Evolutionary conservation across 1,140 invertebrate genomes (phyloP), one percentile per base, ranked within the genome.

Genomic region (Dolichoris vasculosae): DNA sequence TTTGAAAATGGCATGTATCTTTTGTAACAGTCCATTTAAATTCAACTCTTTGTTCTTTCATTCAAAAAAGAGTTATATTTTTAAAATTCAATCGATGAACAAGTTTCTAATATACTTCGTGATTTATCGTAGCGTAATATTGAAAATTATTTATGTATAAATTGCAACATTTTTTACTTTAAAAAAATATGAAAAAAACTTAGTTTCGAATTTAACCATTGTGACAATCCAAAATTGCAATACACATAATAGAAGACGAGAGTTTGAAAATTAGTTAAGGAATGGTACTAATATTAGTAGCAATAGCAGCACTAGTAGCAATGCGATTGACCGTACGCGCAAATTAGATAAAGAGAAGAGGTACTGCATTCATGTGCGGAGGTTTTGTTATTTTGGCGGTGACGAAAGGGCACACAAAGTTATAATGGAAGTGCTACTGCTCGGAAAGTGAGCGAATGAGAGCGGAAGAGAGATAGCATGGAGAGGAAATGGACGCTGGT

Each of bases 401-500:
- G 23, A 48, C 67, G 46, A 76, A 46, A 48, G 30, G n/a, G 38
- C 9, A 23, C 63, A 30, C 71, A 84, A 89, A 89, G 88, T 89
- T 89, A 87, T 88, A 89, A 88, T 88, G 86, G 82, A 88, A 87
- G 82, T 81, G 87, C 83, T 84, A 46, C 6, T 63, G 55, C 43
- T 32, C 15, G 32, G 40, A 13, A 35, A n/a, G 48, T 23, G 32
- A 55, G 17, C 17, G 81, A n/a, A 38, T 1, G 46, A 23, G 46
- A 35, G 71, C 26, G 59, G 55, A 55, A 67, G 64, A 32, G 64
- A 46, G 83, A 80, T 69, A 71, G 11, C 17, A 15, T 2, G 3
- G 32, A 43, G 38, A 43, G 71, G 63, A 86, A 86, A 82, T 77
- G 75, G 63, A 86, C 85, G 71, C 15, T 75, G 85, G 85, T 71